Base-by-base conservation (phyloP, 1,140 invertebrate species). In the Asbolus verrucosus region DNA sequence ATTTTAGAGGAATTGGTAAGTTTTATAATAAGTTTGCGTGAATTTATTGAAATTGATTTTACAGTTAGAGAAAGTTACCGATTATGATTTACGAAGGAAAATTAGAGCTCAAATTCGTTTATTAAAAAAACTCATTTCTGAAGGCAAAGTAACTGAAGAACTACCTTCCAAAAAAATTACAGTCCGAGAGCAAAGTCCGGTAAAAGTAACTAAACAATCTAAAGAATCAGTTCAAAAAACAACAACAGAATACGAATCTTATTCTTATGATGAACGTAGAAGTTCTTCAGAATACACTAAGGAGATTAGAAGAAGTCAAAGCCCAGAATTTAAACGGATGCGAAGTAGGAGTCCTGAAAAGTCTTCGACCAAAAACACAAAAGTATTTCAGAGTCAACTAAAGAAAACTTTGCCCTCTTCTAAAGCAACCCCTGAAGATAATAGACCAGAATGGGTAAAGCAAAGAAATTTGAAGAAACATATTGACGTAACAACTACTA, bases 91-190 rank as follows among this genome's bases (percentile, higher is more conserved):
- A 75, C 82, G 91, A 66, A 85, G 90, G 54, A 85, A 89, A 65
- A 91, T 93, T 61, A 84, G 92, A 70, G 85, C 90, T 5, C 91
- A 92, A 80, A 91, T 93, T 61, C 83, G 91, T 70, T 77, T 89
- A 5, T 87, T 91, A 1, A 87, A 87, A 70, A 88, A 89, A 73
- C 81, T 84, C 69, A 81, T 84, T 19, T 83, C 84, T 66, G 80
- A 80, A 67, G 72, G 73, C 19, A 84, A 83, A 66, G 79, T 81
- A 14, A n/a, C n/a, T n/a, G 77, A 82, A 68, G 43, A 54, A 59
- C 69, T 72, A n/a, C n/a, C n/a, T 24, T 61, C 31, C 14, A 68
- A 65, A 38, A 70, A 72, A 68, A 71, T 71, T 1, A 65, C 61
- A 63, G 14, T 27, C 18, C 16, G 14, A 24, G 6, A 62, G 4